A percentile compares a stretch with the other conserved stretches of the same genome.
Evolutionary conservation across 2,888 invertebrate species (phyloP).

Genomic region (Cremastinae sp.): DNA sequence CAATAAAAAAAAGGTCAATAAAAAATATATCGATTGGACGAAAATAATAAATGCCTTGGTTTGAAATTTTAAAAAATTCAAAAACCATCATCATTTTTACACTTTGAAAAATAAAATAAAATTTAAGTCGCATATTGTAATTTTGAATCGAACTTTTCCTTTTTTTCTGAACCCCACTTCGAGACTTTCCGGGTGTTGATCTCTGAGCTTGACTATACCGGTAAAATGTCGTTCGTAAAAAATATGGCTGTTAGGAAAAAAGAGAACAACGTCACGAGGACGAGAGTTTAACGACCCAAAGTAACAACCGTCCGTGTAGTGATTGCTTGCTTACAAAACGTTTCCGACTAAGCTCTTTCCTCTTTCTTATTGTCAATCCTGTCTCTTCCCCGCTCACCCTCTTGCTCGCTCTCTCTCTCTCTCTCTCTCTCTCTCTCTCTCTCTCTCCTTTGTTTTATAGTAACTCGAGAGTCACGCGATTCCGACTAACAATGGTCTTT

Average conservation of each 20-base stretch:
- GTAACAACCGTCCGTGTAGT: constrained; percentile 49
- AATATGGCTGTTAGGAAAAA: constrained; percentile 9
- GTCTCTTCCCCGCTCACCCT: constrained; percentile 4
- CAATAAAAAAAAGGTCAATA: too few species aligned
- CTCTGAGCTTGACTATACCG: too few species aligned
- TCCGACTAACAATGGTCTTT: constrained; percentile 53
- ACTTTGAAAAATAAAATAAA: too few species aligned
- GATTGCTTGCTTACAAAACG: constrained; percentile 62
- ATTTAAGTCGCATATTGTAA: too few species aligned
- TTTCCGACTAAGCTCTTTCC: constrained; percentile 51
- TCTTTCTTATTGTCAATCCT: constrained; percentile 4
- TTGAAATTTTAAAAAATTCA: too few species aligned
- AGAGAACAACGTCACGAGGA: constrained; percentile 37
- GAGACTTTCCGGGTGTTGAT: too few species aligned
- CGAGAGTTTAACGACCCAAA: constrained; percentile 63
- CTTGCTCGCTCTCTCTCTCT: constrained; percentile 4
- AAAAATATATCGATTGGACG: too few species aligned
- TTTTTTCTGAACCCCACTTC: too few species aligned
- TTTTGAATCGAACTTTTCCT: too few species aligned
- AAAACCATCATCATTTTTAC: too few species aligned
- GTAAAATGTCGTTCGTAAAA: too few species aligned
- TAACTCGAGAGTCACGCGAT: constrained; percentile 65
- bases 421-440: constrained; percentile 4
- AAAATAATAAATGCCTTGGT: too few species aligned
- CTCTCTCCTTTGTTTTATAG: constrained; percentile 19